phyloP scores from a whole-genome alignment of 2,113 vertebrate genomes.

The Talpa occidentalis region DNA sequence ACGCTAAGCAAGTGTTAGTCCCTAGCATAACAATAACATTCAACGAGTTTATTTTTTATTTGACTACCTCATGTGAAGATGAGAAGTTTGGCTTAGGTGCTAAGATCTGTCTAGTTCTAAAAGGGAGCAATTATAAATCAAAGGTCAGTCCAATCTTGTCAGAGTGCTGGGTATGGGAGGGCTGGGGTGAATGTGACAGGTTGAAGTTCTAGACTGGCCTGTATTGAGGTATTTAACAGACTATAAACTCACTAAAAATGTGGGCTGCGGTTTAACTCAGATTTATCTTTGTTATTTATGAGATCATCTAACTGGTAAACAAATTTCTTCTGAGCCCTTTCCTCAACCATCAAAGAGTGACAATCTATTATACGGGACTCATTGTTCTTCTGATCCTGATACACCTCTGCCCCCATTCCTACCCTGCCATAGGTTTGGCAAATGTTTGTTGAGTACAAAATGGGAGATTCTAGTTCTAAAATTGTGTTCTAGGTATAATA shows the following conservation, averaged over 20 bases:
- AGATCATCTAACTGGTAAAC: slow-evolving; percentile 43
- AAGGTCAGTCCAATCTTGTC: neutral
- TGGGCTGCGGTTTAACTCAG: neutral
- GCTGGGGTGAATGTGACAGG: neutral
- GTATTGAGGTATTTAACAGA: neutral
- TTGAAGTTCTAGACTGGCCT: neutral
- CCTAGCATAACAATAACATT: neutral
- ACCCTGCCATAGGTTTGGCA: neutral
- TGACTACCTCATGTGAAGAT: slow-evolving; percentile 11
- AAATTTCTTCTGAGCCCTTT: neutral
- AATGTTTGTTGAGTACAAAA: slow-evolving; percentile 48
- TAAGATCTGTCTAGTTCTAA: neutral
- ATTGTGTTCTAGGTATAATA: neutral
- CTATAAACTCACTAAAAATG: slow-evolving; percentile 30
- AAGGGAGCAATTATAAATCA: slow-evolving; percentile 1
- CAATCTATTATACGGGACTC: neutral
- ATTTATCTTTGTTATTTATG: slow-evolving; percentile 44
- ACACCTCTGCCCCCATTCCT: too few species aligned
- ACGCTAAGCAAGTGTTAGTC: neutral
- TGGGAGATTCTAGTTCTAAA: neutral
- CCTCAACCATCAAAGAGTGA: neutral
- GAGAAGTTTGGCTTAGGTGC: neutral
- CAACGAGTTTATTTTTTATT: neutral
- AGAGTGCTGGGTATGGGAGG: neutral
- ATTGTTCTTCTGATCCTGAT: too few species aligned